Base-by-base conservation (phyloP, 2,113 vertebrate genomes). In the Callionymus lyra region DNA sequence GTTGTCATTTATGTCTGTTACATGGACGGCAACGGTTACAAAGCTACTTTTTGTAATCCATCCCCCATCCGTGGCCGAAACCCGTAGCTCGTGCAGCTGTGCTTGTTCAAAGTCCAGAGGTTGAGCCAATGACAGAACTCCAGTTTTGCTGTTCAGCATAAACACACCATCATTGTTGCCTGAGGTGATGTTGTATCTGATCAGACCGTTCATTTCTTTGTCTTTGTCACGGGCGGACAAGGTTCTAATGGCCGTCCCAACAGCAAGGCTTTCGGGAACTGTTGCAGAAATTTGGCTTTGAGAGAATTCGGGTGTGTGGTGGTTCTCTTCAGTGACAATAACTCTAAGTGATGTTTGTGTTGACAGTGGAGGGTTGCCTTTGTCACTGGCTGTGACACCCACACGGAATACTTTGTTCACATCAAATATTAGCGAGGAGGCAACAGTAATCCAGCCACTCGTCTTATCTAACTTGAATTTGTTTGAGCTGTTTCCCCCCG, bases 1-100 rank as follows among this genome's bases (percentile, higher is more conserved):
- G 65, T 97, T 99, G 70, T 99, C 95, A 16, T 99, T 99, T 33
- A 95, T 88, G 35, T 98, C 95, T 1, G 89, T 68, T 34, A 99
- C 88, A 1, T 85, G 82, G 9, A 99, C 32, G 1, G 79, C 90
- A 40, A 99, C 82, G 0, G 77, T 87, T 47, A 94, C 89, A 31
- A 85, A 93, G 36, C 93, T 92, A 1, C 90, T 92, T 65, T 90
- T 90, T 13, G 91, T 73, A 13, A 93, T 88, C 95, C 95, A 99
- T 2, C 94, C 95, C 6, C 93, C 90, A 2, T 98, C 95, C 0
- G 75, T 79, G 50, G 94, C 95, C 16, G 89, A 90, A 44, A 97
- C 73, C 50, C 81, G 83, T 12, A 99, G 86, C 35, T 95, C 87
- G 0, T 96, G 90, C 27, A 82, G 90, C 57, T 89, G 89, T 33